phyloP scores from a whole-genome alignment of 2,113 vertebrate genomes.

The Galbula dea region DNA sequence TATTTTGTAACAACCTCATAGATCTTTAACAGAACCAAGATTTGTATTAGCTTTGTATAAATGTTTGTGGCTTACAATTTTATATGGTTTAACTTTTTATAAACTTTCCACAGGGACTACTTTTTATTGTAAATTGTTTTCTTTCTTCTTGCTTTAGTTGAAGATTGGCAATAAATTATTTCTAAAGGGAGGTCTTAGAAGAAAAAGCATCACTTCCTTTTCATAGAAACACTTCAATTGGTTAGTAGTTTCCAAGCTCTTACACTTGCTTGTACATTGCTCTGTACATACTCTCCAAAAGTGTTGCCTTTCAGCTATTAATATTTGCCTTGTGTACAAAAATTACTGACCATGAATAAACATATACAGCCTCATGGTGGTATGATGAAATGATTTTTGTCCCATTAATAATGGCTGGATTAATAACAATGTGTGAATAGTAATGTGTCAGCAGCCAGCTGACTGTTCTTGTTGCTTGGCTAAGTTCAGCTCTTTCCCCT shows the following conservation, averaged over 20 bases:
- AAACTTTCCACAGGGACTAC: slow-evolving; percentile 71
- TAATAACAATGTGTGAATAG: no score
- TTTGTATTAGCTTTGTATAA: slow-evolving; percentile 77
- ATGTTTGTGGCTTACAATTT: slow-evolving; percentile 71
- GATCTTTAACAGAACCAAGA: slow-evolving; percentile 63
- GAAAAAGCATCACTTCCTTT: slow-evolving; percentile 56
- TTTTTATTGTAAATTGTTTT: slow-evolving; percentile 74
- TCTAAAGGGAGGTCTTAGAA: slow-evolving; percentile 60
- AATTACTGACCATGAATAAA: slow-evolving; percentile 82
- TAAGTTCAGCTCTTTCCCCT: neutral
- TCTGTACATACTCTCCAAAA: slow-evolving; percentile 77
- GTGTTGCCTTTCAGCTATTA: slow-evolving; percentile 72
- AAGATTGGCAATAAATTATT: slow-evolving; percentile 82
- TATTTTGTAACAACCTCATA: slow-evolving; percentile 74
- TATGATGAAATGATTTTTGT: slow-evolving; percentile 12
- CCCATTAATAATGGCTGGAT: neutral
- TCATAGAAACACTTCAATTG: slow-evolving; percentile 64
- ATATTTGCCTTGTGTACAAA: slow-evolving; percentile 80
- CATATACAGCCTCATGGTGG: slow-evolving; percentile 58
- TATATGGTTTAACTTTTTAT: slow-evolving; percentile 74
- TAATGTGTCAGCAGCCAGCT: neutral
- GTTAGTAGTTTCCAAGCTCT: slow-evolving; percentile 62
- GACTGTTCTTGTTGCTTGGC: neutral
- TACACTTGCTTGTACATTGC: slow-evolving; percentile 68
- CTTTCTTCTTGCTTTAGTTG: slow-evolving; percentile 61